phyloP scores from a whole-genome alignment of 2,888 invertebrate genomes.

The Cremastinae sp. region DNA sequence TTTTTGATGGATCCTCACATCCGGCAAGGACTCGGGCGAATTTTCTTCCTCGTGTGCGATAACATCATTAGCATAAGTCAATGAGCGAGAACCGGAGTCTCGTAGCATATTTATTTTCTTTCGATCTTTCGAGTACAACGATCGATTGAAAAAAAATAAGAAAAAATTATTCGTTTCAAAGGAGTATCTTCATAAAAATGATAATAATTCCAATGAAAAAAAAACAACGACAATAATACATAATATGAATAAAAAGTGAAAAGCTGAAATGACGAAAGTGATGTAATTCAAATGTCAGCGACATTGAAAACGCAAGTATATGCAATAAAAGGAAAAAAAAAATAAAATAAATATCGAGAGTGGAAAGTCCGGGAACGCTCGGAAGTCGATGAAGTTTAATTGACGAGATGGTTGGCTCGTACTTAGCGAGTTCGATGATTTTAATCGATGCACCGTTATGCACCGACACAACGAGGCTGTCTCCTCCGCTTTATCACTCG shows the following conservation, averaged over 20 bases:
- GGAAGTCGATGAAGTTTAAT: conserved; percentile 29
- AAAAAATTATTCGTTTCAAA: too few relatives aligned
- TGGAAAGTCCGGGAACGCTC: background rate
- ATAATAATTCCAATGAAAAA: too few relatives aligned
- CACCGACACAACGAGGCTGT: conserved; percentile 6
- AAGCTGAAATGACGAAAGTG: too few relatives aligned
- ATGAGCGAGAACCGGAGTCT: conserved; percentile 10
- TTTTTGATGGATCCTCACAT: conserved; percentile 40
- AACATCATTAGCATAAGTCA: conserved; percentile 38
- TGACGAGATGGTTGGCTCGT: conserved; percentile 54
- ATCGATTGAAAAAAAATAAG: too few relatives aligned
- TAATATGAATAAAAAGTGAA: too few relatives aligned
- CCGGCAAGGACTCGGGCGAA: conserved; percentile 25
- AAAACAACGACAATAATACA: too few relatives aligned
- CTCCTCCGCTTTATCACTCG: conserved; percentile 5
- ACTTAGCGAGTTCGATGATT: conserved; percentile 47
- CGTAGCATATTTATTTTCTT: too few relatives aligned
- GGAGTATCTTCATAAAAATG: too few relatives aligned
- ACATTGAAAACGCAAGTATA: too few relatives aligned
- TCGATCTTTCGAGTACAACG: background rate
- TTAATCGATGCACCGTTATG: conserved; percentile 61
- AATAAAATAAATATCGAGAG: conserved; percentile 7
- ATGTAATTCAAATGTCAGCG: too few relatives aligned
- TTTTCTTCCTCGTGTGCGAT: background rate
- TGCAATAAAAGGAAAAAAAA: too few relatives aligned